phyloP scores from a whole-genome alignment of 1,140 invertebrate genomes.

The Microplitis demolitor region DNA sequence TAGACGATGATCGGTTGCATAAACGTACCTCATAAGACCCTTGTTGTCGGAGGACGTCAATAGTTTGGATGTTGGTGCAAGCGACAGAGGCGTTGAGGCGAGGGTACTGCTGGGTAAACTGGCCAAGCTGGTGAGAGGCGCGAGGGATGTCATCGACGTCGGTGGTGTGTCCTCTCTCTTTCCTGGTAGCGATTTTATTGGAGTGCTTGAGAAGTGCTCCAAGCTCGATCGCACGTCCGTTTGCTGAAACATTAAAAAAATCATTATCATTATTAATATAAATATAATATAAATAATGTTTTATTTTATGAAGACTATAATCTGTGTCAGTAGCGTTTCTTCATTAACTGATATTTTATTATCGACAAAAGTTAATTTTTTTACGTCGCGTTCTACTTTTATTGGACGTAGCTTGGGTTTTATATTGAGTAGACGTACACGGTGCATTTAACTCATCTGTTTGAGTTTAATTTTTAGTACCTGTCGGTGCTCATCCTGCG shows the following conservation, averaged over 20 bases:
- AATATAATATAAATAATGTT: not conserved
- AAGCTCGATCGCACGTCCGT: conserved; percentile 58
- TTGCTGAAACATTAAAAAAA: conserved; percentile 44
- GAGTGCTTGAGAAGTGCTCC: conserved; percentile 58
- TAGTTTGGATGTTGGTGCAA: conserved; percentile 56
- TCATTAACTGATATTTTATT: conserved; percentile 18
- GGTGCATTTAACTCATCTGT: conserved; percentile 3
- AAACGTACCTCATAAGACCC: conserved; percentile 56
- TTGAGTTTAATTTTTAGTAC: conserved; percentile 28
- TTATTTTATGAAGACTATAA: conserved; percentile 4
- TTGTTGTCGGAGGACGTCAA: conserved; percentile 55
- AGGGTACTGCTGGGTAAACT: conserved; percentile 57
- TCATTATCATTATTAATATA: not conserved
- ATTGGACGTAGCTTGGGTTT: not conserved
- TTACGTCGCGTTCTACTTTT: conserved; percentile 9
- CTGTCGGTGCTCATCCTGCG: conserved; percentile 34
- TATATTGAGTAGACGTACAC: conserved; percentile 2
- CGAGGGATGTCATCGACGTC: conserved; percentile 55
- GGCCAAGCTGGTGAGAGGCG: conserved; percentile 58
- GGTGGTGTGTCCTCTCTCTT: conserved; percentile 60
- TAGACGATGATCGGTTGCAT: not conserved
- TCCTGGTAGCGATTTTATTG: conserved; percentile 55
- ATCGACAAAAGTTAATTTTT: conserved; percentile 10
- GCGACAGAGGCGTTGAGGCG: conserved; percentile 54
- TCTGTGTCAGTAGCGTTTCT: conserved; percentile 17